phyloP scores from a whole-genome alignment of 1,140 invertebrate species.

The Lordiphosa mommai region DNA sequence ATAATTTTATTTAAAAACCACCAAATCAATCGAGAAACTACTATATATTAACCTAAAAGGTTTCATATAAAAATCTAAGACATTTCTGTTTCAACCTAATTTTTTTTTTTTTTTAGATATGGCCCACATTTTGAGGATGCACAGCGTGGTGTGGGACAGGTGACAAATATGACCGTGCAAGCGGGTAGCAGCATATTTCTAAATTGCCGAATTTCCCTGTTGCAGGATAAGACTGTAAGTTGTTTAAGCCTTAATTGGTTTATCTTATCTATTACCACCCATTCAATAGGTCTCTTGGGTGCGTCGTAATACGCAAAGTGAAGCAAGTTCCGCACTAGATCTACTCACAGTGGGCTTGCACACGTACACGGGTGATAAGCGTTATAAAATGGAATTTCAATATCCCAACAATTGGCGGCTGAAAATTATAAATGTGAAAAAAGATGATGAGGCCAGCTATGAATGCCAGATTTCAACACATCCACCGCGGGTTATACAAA shows the following conservation, averaged over 20 bases:
- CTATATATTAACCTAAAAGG: too few relatives aligned
- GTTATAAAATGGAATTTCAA: slow-evolving; percentile 87
- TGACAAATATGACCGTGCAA: slow-evolving; percentile 89
- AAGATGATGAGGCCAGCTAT: slow-evolving; percentile 86
- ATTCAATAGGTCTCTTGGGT: slow-evolving; percentile 85
- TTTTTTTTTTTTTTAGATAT: slow-evolving; percentile 79
- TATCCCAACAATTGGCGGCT: slow-evolving; percentile 89
- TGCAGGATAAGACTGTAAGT: slow-evolving; percentile 93
- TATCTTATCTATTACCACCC: not conserved
- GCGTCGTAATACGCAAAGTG: slow-evolving; percentile 83
- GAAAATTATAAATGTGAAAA: slow-evolving; percentile 85
- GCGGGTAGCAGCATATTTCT: slow-evolving; percentile 88
- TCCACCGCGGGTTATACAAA: slow-evolving; percentile 86
- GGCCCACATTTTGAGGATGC: slow-evolving; percentile 86
- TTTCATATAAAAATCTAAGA: too few relatives aligned
- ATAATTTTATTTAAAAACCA: too few relatives aligned
- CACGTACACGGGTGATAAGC: slow-evolving; percentile 87
- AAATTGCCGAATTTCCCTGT: slow-evolving; percentile 90
- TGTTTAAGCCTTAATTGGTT: not conserved
- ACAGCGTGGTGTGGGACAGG: slow-evolving; percentile 81
- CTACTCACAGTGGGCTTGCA: slow-evolving; percentile 85
- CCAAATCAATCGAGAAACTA: too few relatives aligned
- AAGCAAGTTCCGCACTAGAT: slow-evolving; percentile 81
- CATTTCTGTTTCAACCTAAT: too few relatives aligned
- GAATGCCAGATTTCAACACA: slow-evolving; percentile 90